Evolutionary conservation across 2,888 invertebrate species (phyloP).

Genomic region (Tanytarsus gracilentus): DNA sequence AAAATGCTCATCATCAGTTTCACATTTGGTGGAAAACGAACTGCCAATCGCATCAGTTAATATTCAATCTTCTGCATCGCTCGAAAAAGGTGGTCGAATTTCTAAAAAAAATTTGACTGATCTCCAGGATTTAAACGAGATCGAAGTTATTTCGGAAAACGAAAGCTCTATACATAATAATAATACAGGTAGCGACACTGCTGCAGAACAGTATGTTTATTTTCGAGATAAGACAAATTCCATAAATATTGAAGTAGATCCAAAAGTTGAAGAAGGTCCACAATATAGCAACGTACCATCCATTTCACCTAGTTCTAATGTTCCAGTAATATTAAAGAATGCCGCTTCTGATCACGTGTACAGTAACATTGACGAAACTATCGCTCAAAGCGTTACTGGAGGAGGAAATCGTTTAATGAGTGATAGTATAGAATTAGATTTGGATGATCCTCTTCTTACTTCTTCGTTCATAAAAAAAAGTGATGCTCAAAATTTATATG

Average conservation of each 20-base stretch:
- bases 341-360: constrained; percentile 23
- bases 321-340: constrained; percentile 30
- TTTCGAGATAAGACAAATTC: neutral
- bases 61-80: constrained; percentile 35
- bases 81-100: constrained; percentile 37
- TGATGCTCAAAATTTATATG: constrained; percentile 17
- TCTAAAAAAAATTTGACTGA: constrained; percentile 28
- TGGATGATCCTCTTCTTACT: constrained; percentile 39
- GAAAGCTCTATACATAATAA: neutral
- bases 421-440: constrained; percentile 39
- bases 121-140: constrained; percentile 24
- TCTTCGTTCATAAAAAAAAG: constrained; percentile 23
- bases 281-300: constrained; percentile 42
- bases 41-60: constrained; percentile 49
- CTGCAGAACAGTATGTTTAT: constrained; percentile 27
- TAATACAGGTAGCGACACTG: constrained; percentile 34
- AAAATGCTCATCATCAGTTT: constrained; percentile 54
- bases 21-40: constrained; percentile 56
- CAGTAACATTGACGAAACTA: constrained; percentile 22
- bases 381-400: too few species aligned
- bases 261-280: constrained; percentile 30
- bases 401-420: constrained; percentile 10
- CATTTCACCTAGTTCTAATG: constrained; percentile 14
- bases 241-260: constrained; percentile 16
- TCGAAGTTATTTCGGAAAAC: constrained; percentile 10